These are phyloP conservation scores for Opisthocomus hoazin DNA, from an alignment of 2,113 vertebrate species.

Conservation along the genomic window DNA sequence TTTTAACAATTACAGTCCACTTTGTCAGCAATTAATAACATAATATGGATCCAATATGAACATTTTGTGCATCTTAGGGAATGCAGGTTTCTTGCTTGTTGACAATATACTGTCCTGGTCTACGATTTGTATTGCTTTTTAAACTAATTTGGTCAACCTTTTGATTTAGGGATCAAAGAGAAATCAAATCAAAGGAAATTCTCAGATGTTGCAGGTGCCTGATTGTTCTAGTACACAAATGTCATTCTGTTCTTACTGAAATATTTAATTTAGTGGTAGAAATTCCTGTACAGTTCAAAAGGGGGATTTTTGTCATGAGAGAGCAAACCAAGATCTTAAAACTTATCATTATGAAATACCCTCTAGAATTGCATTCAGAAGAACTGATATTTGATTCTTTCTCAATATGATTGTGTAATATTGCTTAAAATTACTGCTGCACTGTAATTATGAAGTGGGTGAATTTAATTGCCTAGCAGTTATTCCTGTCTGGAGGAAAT, in stretches of 20 bases:
- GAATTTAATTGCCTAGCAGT: background rate
- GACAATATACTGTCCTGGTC: background rate
- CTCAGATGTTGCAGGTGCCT: background rate
- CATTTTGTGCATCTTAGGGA: fast-evolving
- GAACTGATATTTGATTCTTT: background rate
- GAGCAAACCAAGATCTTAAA: background rate
- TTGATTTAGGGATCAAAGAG: background rate
- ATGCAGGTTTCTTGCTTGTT: background rate
- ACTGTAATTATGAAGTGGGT: background rate
- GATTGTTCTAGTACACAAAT: background rate
- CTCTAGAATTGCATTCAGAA: background rate
- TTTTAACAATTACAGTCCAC: background rate
- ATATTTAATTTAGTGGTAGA: background rate
- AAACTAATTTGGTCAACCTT: background rate
- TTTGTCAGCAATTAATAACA: background rate
- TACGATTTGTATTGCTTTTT: background rate
- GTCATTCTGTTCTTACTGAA: background rate
- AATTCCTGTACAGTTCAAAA: background rate
- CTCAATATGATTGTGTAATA: background rate
- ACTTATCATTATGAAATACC: background rate
- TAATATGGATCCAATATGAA: background rate
- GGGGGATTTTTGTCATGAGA: background rate
- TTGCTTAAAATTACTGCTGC: background rate
- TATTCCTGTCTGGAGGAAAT: background rate
- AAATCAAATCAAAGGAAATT: background rate